Evolutionary conservation across 2,113 vertebrate genomes (phyloP), one percentile per base, ranked within the genome.

Genomic region (Eidolon helvum): DNA sequence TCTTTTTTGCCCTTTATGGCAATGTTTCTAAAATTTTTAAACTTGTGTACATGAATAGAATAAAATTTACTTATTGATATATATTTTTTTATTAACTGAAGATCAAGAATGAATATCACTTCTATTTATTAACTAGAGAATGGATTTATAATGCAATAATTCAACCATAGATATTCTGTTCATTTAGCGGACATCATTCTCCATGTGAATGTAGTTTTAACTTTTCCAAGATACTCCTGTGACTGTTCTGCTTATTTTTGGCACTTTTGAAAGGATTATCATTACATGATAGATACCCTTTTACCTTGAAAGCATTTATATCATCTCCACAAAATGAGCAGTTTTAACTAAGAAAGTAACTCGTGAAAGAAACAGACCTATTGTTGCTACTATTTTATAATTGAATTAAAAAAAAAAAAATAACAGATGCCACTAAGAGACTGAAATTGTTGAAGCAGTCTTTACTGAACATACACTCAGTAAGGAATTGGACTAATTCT

Each of bases 321-420:
- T 97, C 57, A 68, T 93, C 57, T 94, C 38, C 38, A 38, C 61
- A 75, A 91, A 69, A 1, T 74, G 8, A 83, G 22, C 12, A 16
- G 10, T 82, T 92, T 83, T 92, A 90, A 83, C 16, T 72, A 77
- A 91, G 80, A 75, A 9, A 43, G 35, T 86, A 85, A 50, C 38
- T 92, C 38, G 33, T 45, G 30, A 80, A 82, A 92, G 43, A 90
- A 89, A 14, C 12, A 94, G 45, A 74, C 18, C 11, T 79, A 7
- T 80, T 85, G 38, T 35, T 92, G 75, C 45, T 91, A n/a, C 1
- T 74, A 89, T 77, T 95, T 94, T 91, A 45, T 87, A 69, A 96
- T 66, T 78, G 75, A 91, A 69, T 96, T 92, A 80, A 21, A 80
- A 74, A 94, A 80, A 21, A 80, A 74, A 94, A 75, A 43, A 50